Evolutionary conservation across 1,140 invertebrate genomes (phyloP), one percentile per base, ranked within the genome.

Genomic region (Drosophila novamexicana): DNA sequence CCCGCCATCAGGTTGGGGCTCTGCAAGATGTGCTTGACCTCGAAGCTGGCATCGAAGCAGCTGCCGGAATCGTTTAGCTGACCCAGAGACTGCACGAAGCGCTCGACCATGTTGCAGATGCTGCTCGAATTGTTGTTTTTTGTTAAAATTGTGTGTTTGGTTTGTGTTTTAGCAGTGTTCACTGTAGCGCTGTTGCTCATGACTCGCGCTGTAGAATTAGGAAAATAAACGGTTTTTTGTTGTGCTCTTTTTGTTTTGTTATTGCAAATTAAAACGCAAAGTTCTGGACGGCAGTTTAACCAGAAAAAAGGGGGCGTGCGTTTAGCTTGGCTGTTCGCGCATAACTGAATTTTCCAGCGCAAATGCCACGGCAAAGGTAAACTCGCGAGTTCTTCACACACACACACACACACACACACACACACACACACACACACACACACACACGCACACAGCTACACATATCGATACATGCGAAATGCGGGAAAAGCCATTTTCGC

Each of bases 11-110:
- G 56, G 1, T 44, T 53, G 1, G 73, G 71, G 36, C 63, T 68
- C 18, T 81, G 80, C 29, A 77, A 69, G 2, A 92, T 90, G 8
- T 79, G 57, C 52, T 92, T 92, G 52, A 92, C 78, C 64, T 92
- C 91, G 37, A 92, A 91, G 76, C 91, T 92, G 68, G 86, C 79
- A 53, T 92, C 91, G 44, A 92, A 92, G 65, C 75, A 92, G 72
- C 75, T 84, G 49, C 84, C 79, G 1, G 91, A 92, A 47, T 92
- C 91, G 40, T 92, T 92, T 0, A 92, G 72, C 12, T 91, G 83
- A 6, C 82, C 79, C 40, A 92, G 61, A 1, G 91, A 88, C 62
- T 92, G 78, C 14, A 91, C 85, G 37, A 92, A 92, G 34, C 82
- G 79, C 42, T 91, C 88, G 32, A 91, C 88, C 88, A 91, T 91